These are phyloP conservation scores for Sarotherodon lohbergeri DNA, from an alignment of 2,113 vertebrate genomes.

Conservation along the genomic window DNA sequence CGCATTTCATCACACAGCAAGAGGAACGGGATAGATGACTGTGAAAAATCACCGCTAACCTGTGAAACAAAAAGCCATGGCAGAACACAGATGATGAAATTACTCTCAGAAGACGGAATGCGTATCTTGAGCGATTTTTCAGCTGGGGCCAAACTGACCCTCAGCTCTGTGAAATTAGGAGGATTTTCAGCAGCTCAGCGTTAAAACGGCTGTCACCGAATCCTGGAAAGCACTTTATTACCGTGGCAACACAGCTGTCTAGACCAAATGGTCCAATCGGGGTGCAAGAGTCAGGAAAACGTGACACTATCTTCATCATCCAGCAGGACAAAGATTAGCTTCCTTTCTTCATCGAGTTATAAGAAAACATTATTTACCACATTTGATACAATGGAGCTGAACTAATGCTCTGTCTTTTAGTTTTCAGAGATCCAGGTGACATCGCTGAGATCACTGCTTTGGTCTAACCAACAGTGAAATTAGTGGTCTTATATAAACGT, in stretches of 20 bases:
- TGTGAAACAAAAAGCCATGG: conserved; percentile 55
- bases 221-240: conserved; percentile 50
- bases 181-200: conserved; percentile 56
- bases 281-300: neutral
- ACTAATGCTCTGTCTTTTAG: neutral
- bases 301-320: conserved; percentile 29
- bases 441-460: neutral
- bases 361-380: neutral
- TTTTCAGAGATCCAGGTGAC: neutral
- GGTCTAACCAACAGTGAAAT: neutral
- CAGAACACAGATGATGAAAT: conserved; percentile 56
- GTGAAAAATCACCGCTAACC: conserved; percentile 50
- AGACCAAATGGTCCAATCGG: neutral
- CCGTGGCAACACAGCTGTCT: conserved; percentile 61
- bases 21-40: conserved; percentile 27
- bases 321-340: neutral
- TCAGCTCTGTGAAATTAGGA: conserved; percentile 61
- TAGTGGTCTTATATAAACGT: neutral
- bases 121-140: conserved; percentile 60
- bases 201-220: conserved; percentile 56
- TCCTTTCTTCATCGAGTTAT: neutral
- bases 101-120: conserved; percentile 60
- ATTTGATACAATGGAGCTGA: neutral
- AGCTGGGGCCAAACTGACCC: conserved; percentile 44
- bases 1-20: conserved; percentile 54